These are phyloP conservation scores for Crioceris asparagi DNA, from an alignment of 2,888 invertebrate genomes.

Conservation along the genomic window DNA sequence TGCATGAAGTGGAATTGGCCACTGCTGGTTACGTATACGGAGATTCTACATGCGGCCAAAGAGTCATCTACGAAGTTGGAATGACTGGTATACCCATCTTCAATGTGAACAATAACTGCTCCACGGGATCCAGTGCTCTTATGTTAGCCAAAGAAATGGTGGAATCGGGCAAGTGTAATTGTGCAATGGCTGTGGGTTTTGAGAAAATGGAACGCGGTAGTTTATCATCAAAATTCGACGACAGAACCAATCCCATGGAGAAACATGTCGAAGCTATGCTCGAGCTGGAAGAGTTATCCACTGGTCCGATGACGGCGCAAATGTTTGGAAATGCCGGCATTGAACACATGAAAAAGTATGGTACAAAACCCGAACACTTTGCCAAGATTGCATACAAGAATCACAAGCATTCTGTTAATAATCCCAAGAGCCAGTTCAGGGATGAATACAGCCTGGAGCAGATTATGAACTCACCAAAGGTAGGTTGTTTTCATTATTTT, in stretches of 20 bases:
- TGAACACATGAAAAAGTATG: conserved; percentile 95
- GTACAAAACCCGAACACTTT: conserved; percentile 84
- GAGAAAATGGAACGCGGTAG: conserved; percentile 98
- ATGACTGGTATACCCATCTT: conserved; percentile 87
- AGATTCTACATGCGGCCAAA: conserved; percentile 91
- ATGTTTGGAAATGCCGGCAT: conserved; percentile 93
- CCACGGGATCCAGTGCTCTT: conserved; percentile 90
- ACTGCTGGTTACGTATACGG: conserved; percentile 91
- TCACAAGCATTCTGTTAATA: conserved; percentile 92
- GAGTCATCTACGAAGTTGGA: conserved; percentile 88
- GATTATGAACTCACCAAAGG: conserved; percentile 74
- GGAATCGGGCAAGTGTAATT: conserved; percentile 78
- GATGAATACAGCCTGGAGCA: conserved; percentile 86
- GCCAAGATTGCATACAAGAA: conserved; percentile 98
- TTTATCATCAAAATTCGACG: conserved; percentile 57
- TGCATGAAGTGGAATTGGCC: conserved; percentile 75
- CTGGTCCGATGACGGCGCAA: conserved; percentile 84
- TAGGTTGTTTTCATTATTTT: too few species aligned
- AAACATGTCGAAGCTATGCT: conserved; percentile 79
- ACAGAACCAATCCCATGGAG: conserved; percentile 83
- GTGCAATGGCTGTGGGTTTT: conserved; percentile 89
- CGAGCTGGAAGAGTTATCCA: conserved; percentile 67
- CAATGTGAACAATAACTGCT: conserved; percentile 98
- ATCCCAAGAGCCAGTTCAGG: conserved; percentile 92
- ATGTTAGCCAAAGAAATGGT: conserved; percentile 84